A percentile compares a stretch with the other conserved stretches of the same genome.
phyloP scores from a whole-genome alignment of 1,140 invertebrate genomes.

The Dufourea novaeangliae region DNA sequence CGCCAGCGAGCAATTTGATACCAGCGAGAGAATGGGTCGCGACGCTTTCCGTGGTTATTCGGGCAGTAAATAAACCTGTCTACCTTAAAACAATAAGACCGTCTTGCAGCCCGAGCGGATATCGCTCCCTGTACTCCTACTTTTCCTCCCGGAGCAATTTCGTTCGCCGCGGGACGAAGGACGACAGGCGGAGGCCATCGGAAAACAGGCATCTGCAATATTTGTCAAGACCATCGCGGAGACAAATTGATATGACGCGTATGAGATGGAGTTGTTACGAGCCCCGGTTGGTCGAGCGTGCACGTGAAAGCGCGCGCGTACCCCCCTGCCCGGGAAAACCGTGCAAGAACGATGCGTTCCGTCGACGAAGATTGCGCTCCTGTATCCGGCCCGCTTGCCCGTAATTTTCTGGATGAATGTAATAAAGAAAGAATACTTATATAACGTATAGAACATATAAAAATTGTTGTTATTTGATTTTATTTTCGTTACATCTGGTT shows the following conservation, averaged over 20 bases:
- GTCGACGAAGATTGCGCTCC: background rate
- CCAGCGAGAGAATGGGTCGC: conserved; percentile 11
- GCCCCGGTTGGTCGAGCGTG: background rate
- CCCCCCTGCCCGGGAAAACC: background rate
- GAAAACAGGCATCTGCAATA: conserved; percentile 64
- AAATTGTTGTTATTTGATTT: too few relatives aligned
- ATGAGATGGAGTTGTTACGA: conserved; percentile 67
- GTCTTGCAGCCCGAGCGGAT: conserved; percentile 62
- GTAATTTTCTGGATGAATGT: background rate
- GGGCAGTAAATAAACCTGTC: conserved; percentile 74
- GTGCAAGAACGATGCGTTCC: conserved; percentile 10
- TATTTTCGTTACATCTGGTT: too few relatives aligned
- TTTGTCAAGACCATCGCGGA: conserved; percentile 68
- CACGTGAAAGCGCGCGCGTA: background rate
- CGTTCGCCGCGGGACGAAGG: conserved; percentile 42
- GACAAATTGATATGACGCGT: conserved; percentile 74
- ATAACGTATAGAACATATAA: too few relatives aligned
- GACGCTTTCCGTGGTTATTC: conserved; percentile 67
- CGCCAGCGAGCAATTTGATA: conserved; percentile 62
- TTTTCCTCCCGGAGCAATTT: conserved; percentile 70
- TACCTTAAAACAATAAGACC: conserved; percentile 74
- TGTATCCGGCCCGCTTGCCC: background rate
- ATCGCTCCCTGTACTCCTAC: conserved; percentile 42
- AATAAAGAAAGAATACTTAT: background rate
- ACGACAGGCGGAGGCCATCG: conserved; percentile 18